A percentile compares a stretch with the other conserved stretches of the same genome.
Evolutionary conservation across 1,140 invertebrate genomes (phyloP).

Genomic region (Ips nitidus): DNA sequence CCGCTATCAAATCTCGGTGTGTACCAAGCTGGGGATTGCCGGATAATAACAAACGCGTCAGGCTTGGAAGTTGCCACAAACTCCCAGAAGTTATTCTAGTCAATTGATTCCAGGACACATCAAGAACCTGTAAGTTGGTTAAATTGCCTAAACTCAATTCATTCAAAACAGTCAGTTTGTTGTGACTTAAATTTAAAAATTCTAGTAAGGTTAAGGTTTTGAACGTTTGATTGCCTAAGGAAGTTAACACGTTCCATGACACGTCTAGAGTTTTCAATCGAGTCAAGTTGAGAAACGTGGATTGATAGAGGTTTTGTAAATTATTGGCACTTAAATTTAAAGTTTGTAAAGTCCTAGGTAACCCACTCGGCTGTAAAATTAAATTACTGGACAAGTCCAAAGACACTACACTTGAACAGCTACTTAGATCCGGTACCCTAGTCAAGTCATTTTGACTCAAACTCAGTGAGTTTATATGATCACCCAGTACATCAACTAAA

Average conservation of each 20-base stretch:
- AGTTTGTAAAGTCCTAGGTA: slow-evolving; percentile 42
- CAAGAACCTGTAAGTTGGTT: slow-evolving; percentile 71
- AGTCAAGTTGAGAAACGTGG: slow-evolving; percentile 54
- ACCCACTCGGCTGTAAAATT: slow-evolving; percentile 23
- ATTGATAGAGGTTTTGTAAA: slow-evolving; percentile 57
- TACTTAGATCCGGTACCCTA: slow-evolving; percentile 44
- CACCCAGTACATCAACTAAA: slow-evolving; percentile 46
- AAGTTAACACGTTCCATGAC: slow-evolving; percentile 63
- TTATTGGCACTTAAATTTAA: slow-evolving; percentile 60
- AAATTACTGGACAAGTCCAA: slow-evolving; percentile 63
- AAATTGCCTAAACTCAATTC: slow-evolving; percentile 65
- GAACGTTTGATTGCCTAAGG: slow-evolving; percentile 61
- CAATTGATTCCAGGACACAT: slow-evolving; percentile 78
- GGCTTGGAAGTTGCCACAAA: slow-evolving; percentile 68
- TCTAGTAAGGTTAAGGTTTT: slow-evolving; percentile 63
- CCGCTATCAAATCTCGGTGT: slow-evolving; percentile 61
- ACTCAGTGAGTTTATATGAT: slow-evolving; percentile 53
- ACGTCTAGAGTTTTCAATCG: slow-evolving; percentile 61
- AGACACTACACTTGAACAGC: slow-evolving; percentile 46
- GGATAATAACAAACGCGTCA: slow-evolving; percentile 75
- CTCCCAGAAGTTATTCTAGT: slow-evolving; percentile 68
- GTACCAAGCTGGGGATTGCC: slow-evolving; percentile 67
- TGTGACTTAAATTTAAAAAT: slow-evolving; percentile 71
- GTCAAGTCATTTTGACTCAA: slow-evolving; percentile 56
- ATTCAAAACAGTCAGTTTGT: slow-evolving; percentile 62